phyloP scores from a whole-genome alignment of 2,113 vertebrate genomes.

The rabbit (Oryctolagus cuniculus) region DNA sequence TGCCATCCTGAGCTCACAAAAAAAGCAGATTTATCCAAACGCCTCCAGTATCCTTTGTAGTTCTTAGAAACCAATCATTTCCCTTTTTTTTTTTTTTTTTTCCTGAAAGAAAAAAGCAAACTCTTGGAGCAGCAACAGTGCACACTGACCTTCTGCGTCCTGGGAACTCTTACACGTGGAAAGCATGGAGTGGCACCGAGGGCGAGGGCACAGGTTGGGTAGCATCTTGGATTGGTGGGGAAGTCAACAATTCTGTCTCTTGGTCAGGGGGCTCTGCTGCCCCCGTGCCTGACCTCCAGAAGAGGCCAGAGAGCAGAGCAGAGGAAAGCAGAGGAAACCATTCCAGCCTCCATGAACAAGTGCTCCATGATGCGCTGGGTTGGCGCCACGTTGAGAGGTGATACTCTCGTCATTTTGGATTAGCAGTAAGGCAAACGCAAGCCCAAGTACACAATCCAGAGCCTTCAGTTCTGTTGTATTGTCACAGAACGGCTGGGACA shows the following conservation, averaged over 20 bases:
- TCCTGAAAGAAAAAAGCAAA: neutral
- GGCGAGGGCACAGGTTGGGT: too few species aligned
- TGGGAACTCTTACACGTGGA: too few species aligned
- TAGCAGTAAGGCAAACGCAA: neutral
- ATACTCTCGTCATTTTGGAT: neutral
- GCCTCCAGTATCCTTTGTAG: slow-evolving; percentile 63
- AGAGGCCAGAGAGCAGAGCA: neutral
- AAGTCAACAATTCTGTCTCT: rapidly evolving
- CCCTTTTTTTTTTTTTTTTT: neutral
- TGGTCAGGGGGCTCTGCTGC: neutral
- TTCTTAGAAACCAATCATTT: slow-evolving; percentile 50
- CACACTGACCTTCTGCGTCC: neutral
- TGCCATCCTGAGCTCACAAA: slow-evolving; percentile 64
- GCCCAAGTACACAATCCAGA: neutral
- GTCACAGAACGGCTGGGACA: neutral
- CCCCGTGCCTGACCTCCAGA: neutral
- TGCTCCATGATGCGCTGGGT: too few species aligned
- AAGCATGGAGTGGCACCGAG: neutral
- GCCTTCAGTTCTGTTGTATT: neutral
- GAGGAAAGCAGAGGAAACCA: neutral
- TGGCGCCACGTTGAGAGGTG: too few species aligned
- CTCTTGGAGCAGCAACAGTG: neutral
- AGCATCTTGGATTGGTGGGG: neutral
- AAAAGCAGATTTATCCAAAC: slow-evolving; percentile 74
- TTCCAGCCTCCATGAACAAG: neutral